phyloP scores from a whole-genome alignment of 2,888 invertebrate genomes.

The Danaus chrysippus region DNA sequence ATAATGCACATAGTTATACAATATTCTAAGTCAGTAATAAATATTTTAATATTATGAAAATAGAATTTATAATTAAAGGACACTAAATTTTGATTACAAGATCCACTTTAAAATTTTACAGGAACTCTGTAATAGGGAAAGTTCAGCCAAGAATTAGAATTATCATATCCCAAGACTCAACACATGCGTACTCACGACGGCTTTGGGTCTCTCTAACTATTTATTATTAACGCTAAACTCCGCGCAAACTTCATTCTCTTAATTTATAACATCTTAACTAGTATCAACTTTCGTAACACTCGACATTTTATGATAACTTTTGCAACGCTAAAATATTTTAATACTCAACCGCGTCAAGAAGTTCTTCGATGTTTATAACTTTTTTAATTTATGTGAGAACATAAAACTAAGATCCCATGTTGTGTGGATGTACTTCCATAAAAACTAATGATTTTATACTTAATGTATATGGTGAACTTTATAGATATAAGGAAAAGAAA shows the following conservation, averaged over 20 bases:
- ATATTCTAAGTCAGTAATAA: too few relatives aligned
- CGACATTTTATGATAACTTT: constrained; percentile 24
- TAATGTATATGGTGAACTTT: too few relatives aligned
- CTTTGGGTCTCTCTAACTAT: constrained; percentile 41
- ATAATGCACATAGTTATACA: too few relatives aligned
- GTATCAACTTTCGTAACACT: constrained; percentile 31
- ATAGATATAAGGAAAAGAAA: too few relatives aligned
- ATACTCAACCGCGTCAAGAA: neutral
- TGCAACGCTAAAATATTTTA: constrained; percentile 14
- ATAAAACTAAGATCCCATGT: neutral
- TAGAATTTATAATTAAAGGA: too few relatives aligned
- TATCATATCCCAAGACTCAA: too few relatives aligned
- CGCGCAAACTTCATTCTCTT: constrained; percentile 37
- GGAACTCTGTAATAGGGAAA: neutral
- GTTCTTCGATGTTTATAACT: neutral
- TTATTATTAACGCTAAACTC: constrained; percentile 45
- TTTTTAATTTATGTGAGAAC: neutral
- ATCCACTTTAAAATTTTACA: neutral
- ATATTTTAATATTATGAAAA: too few relatives aligned
- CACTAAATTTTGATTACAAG: too few relatives aligned
- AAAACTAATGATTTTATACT: too few relatives aligned
- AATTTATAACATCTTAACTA: constrained; percentile 48
- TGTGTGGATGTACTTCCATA: too few relatives aligned
- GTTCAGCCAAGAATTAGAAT: constrained; percentile 15
- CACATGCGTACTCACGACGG: too few relatives aligned